Conservation (phyloP, 2,797 vertebrate species). For the Phataginus tricuspis region DNA sequence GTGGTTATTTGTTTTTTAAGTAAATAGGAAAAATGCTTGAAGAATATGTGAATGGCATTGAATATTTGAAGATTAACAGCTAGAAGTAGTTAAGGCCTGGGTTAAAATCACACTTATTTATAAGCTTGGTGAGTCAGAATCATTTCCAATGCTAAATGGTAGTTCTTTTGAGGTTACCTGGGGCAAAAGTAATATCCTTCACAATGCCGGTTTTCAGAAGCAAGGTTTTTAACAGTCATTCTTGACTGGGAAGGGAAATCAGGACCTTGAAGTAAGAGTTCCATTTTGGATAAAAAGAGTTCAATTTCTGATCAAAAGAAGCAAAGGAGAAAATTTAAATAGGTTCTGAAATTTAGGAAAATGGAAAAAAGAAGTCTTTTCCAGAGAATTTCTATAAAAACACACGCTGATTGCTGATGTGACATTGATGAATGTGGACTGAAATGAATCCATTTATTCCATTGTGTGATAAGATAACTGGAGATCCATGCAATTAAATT, state of each 20-base stretch:
- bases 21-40: conserved; percentile 70
- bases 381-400: not conserved
- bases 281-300: not conserved
- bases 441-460: conserved; percentile 30
- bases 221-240: not conserved
- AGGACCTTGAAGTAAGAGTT: not conserved
- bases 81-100: conserved; percentile 62
- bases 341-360: conserved; percentile 27
- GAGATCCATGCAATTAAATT: not conserved
- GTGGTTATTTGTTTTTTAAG: conserved; percentile 64
- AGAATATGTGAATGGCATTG: conserved; percentile 43
- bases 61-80: conserved; percentile 69
- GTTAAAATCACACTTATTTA: conserved; percentile 58
- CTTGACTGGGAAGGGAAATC: not conserved
- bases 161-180: conserved; percentile 38
- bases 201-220: not conserved
- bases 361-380: not conserved
- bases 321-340: not conserved
- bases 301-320: not conserved
- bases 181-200: conserved; percentile 43
- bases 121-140: conserved; percentile 51
- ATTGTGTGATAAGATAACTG: conserved; percentile 17
- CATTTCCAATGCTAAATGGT: not conserved
- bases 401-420: not conserved
- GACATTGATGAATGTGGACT: not conserved